phyloP scores from a whole-genome alignment of 1,140 invertebrate genomes.

The Drosophila ercepeae region DNA sequence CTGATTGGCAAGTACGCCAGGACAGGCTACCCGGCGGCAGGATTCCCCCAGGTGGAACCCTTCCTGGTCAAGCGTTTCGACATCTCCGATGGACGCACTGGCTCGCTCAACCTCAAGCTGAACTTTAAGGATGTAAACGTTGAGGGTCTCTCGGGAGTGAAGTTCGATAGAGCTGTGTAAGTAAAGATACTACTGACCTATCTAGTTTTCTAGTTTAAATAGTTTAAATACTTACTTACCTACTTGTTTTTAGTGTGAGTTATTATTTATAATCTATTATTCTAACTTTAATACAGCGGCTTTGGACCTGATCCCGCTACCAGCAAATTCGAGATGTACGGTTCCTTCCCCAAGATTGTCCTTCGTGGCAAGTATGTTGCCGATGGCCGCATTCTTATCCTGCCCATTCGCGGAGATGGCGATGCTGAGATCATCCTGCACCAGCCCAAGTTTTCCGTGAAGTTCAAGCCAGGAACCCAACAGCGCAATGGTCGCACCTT shows the following conservation, averaged over 20 bases:
- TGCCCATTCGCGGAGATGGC: constrained; percentile 80
- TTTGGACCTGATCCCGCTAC: constrained; percentile 69
- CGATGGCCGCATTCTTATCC: constrained; percentile 76
- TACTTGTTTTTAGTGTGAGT: background rate
- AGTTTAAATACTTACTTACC: no score
- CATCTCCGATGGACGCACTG: constrained; percentile 71
- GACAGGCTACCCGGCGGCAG: constrained; percentile 65
- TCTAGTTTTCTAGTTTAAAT: background rate
- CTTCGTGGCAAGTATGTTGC: constrained; percentile 75
- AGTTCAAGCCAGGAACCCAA: constrained; percentile 73
- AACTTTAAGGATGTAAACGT: constrained; percentile 77
- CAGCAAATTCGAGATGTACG: constrained; percentile 82
- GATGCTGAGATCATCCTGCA: constrained; percentile 77
- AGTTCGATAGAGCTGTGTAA: constrained; percentile 81
- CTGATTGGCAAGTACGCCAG: constrained; percentile 59
- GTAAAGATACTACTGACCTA: no score
- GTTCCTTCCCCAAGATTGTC: constrained; percentile 67
- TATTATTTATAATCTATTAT: background rate
- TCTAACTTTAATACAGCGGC: constrained; percentile 42
- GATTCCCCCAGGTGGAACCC: constrained; percentile 73
- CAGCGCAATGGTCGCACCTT: constrained; percentile 61
- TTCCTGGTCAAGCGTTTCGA: constrained; percentile 74
- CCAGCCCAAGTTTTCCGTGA: constrained; percentile 76
- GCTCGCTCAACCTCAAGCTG: constrained; percentile 74
- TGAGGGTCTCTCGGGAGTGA: constrained; percentile 73